A percentile compares a stretch with the other conserved stretches of the same genome.
Evolutionary conservation across 2,797 vertebrate genomes (phyloP).

Genomic region (Acipenser ruthenus): DNA sequence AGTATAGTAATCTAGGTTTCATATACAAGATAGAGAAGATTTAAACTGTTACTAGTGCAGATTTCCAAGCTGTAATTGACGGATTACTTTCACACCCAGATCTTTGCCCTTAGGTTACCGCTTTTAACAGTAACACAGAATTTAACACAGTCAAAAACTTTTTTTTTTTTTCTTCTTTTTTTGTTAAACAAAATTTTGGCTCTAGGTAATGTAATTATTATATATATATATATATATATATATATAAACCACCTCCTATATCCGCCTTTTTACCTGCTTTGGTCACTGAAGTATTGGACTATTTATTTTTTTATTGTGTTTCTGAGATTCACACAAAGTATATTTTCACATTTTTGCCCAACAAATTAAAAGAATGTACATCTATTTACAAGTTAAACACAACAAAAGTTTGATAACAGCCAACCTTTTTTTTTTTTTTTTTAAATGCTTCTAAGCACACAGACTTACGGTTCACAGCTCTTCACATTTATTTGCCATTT

Average conservation of each 20-base stretch:
- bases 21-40: conserved; percentile 63
- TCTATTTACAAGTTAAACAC: conserved; percentile 54
- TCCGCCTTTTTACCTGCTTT: conserved; percentile 38
- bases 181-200: too few species aligned
- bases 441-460: too few species aligned
- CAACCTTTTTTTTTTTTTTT: too few species aligned
- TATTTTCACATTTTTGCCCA: conserved; percentile 39
- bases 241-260: not conserved
- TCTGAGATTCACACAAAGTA: conserved; percentile 41
- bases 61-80: conserved; percentile 52
- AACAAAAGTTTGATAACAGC: conserved; percentile 10
- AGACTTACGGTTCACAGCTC: too few species aligned
- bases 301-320: conserved; percentile 29
- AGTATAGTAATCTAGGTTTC: conserved; percentile 61
- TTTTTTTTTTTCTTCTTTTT: not conserved
- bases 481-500: too few species aligned
- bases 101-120: conserved; percentile 44
- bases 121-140: conserved; percentile 52
- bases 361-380: conserved; percentile 52
- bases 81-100: conserved; percentile 48
- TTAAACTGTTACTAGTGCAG: conserved; percentile 60
- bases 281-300: conserved; percentile 47
- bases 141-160: conserved; percentile 45
- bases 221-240: not conserved
- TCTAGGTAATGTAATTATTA: not conserved